Base-by-base conservation (phyloP, 92 coral and sea anemone genomes). In the Palythoa grandiflora region DNA sequence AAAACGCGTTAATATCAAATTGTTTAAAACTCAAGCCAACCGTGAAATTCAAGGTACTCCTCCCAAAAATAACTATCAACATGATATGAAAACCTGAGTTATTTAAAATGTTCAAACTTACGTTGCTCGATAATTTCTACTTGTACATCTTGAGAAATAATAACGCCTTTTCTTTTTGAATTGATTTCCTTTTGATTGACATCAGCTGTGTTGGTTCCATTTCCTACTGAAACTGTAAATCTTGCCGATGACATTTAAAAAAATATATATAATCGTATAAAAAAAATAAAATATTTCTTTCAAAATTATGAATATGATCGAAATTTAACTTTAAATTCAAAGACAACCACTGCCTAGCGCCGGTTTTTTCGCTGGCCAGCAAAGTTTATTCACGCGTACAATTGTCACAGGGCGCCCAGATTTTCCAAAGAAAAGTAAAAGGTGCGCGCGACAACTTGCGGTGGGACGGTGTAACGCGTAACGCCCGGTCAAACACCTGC, bases 121-220 rank as follows among this genome's bases (percentile, higher is more conserved):
- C 94, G 81, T 12, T 94, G 88, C 48, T 95, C 91, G 52, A 84
- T 73, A 63, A 95, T 73, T 74, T 89, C 94, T 60, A 95, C 94
- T 73, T 91, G 83, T 68, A 93, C 94, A 65, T 88, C 94, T 40
- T 92, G 78, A 39, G 93, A 79, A 83, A 90, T 78, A 77, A 87
- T 90, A 53, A 91, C 94, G 38, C 83, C 83, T 79, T 81, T 83
- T 47, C 60, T 66, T 68, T 81, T 38, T 81, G 73, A 71, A 52
- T 44, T 68, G 35, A 59, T 47, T 44, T 8, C 28, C 44, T 17
- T 14, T 20, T 60, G 35, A 20, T 48, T 51, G 20, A 15, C 40
- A 81, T 15, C 44, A 20, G 21, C 57, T 37, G 19, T 17, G 19
- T 52, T 68, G 38, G 39, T 35, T 40, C 55, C 68, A 15, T 65